Base-by-base conservation (phyloP, 2,797 vertebrate species). In the Labeo calbasu region DNA sequence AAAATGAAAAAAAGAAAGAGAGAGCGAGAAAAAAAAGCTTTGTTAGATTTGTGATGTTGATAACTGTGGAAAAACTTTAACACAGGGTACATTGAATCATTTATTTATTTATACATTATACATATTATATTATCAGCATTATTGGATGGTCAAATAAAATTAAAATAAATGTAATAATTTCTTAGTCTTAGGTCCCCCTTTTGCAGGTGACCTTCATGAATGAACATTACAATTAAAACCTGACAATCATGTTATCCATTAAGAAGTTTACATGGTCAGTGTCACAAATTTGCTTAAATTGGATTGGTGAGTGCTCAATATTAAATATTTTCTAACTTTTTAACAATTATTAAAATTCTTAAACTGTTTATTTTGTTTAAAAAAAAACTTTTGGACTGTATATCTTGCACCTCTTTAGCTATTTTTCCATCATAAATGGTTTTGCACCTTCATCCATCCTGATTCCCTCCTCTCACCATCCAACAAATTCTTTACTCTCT, bases 401-500 rank as follows among this genome's bases (percentile, higher is more conserved):
- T 65, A 77, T 77, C 40, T 23, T 61, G 46, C 48, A 66, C 13
- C 8, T 32, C 77, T 19, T 65, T 1, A 21, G 15, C 5, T 66
- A 50, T 46, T 68, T 53, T 43, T 50, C 5, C 43, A 46, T 48
- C 17, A 66, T 17, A 51, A 69, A 57, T 10, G 5, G 6, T 55
- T 80, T 32, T 48, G 36, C n/a, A 69, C 12, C 78, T 8, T 32
- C 6, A 69, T 19, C 32, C 21, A 13, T 50, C 19, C 14, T 19
- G 13, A 50, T 82, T 23, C 23, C 32, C 15, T 46, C 17, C 55
- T 55, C 63, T 91, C 89, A 87, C 90, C 51, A 57, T 40, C 68
- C 21, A 36, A 19, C 46, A 46, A 46, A 63, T 46, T 17, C 59
- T 77, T 68, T 55, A 76, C 36, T 71, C 71, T 76, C 80, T 57